Evolutionary conservation across 2,888 invertebrate species (phyloP), one percentile per base, ranked within the genome.

Genomic region (Eubasilissa splendida): DNA sequence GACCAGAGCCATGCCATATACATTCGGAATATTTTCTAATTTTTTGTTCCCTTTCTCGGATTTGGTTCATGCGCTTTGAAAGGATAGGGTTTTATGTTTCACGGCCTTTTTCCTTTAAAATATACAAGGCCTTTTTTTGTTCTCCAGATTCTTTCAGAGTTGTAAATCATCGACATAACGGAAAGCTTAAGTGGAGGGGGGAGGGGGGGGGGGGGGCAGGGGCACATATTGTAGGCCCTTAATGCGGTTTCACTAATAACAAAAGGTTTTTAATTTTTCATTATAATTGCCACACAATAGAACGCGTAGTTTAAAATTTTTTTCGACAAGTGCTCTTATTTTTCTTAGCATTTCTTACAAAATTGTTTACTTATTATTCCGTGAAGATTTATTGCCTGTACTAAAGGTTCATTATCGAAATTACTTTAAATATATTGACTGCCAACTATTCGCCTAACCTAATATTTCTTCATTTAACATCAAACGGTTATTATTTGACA

Each of bases 91-190:
- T 83, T 83, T 83, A 81, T 76, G 77, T 83, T 83, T 81, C 82
- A 82, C 59, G 80, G 68, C 50, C 74, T 68, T 81, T 82, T 78
- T 60, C 83, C 79, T 79, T 79, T 73, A 68, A 83, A 81, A 81
- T 75, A 77, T 53, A 66, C 76, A 77, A 77, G 80, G 76, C 77
- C 79, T 74, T 83, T 83, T 81, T 83, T 81, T 60, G 79, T 65
- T 63, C 71, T 59, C 77, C 79, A 76, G 74, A 78, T 80, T 82
- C 75, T 81, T 79, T 77, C 50, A 59, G 56, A 56, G 81, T 80
- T 73, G 79, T 83, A 84, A 83, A 84, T 84, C 83, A 84, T 82
- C 81, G 70, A 75, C 76, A 81, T 84, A 84, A 84, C 83, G 83
- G 83, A 52, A 78, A 11, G 76, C 58, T 60, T 63, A 65, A 76